Base-by-base conservation (phyloP, 1,140 invertebrate species). In the Papilio polyxenes region DNA sequence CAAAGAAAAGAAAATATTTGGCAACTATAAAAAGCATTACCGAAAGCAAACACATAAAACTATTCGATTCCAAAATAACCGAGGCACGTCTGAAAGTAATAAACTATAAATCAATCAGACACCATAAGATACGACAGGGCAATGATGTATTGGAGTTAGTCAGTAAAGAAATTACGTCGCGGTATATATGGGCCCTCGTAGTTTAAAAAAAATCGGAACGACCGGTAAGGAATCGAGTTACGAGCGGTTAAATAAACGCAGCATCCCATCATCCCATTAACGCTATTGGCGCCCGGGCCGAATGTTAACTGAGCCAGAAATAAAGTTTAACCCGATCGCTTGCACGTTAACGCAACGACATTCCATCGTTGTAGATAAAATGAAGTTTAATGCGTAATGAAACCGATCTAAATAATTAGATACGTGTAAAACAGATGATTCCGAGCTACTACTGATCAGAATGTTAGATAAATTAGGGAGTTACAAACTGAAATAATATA, bases 231-330 rank as follows among this genome's bases (percentile, higher is more conserved):
- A 88, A 87, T 86, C 83, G 56, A 90, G 89, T 94, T 91, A 92
- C 90, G 90, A 94, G 89, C 92, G 89, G 91, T 94, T 90, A 94
- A 93, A 93, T 92, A 92, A 93, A 93, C 91, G 85, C 84, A 86
- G 88, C 83, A 86, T 86, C 87, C 88, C 87, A 82, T 83, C 82
- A 85, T 77, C 65, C 86, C 88, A 91, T 91, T 92, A 91, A 92
- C 88, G 86, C 89, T 88, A 90, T 91, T 90, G 88, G 85, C 86
- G 87, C 86, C 87, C 82, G 84, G 85, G 85, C 83, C 84, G 86
- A 87, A 88, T 88, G 86, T 89, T 89, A 89, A 88, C 88, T 84
- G 86, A 85, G 87, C 88, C 91, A 92, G 88, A 94, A 94, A 94
- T 94, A 94, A 92, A 89, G 82, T 84, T 88, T 84, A 90, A 90